Conservation (phyloP, 2,797 vertebrate genomes). For the Hydrophis major region DNA sequence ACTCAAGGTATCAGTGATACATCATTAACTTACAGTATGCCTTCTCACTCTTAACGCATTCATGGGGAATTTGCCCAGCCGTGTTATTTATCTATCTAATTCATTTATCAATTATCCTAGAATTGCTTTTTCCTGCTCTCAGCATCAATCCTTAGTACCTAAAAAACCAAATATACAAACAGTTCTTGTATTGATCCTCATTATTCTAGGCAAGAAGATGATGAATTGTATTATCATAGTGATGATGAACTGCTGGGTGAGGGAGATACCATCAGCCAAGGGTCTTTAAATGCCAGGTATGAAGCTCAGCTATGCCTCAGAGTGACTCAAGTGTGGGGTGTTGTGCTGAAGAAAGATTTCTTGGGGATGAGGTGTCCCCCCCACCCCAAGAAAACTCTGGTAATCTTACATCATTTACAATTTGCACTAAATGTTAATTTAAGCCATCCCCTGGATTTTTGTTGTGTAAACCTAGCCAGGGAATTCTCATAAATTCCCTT, state of each 20-base stretch:
- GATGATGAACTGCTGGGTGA: conserved; percentile 57
- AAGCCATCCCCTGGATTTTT: background rate
- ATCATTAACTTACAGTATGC: background rate
- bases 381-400: background rate
- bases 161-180: background rate
- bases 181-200: background rate
- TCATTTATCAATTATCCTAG: background rate
- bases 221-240: conserved; percentile 52
- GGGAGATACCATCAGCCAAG: conserved; percentile 58
- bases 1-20: background rate
- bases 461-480: background rate
- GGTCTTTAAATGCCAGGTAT: conserved; percentile 50
- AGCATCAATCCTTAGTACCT: accelerated
- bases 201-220: conserved; percentile 48
- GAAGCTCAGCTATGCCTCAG: background rate
- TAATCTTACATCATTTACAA: background rate
- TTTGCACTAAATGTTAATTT: background rate
- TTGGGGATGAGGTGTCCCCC: background rate
- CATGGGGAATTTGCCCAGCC: background rate
- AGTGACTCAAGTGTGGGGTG: background rate
- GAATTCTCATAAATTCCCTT: background rate
- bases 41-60: background rate
- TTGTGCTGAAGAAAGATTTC: background rate
- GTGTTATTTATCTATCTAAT: background rate
- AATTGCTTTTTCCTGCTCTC: background rate